phyloP scores from a whole-genome alignment of 2,113 vertebrate genomes.

The Nyctereutes procyonoides region DNA sequence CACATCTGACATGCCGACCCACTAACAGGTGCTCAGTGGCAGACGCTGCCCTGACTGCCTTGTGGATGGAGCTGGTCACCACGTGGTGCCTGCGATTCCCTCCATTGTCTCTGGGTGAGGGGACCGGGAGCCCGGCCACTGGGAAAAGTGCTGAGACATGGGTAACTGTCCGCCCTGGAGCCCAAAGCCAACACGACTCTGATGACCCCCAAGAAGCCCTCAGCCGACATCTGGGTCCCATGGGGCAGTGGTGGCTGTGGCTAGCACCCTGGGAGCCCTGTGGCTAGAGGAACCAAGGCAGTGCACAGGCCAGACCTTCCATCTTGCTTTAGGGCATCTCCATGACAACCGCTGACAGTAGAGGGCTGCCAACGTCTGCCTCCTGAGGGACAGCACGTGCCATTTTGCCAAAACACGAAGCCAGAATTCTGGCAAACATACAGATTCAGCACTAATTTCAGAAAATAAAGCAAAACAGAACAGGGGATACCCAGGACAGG shows the following conservation, averaged over 20 bases:
- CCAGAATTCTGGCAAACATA: background rate
- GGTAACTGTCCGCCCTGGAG: background rate
- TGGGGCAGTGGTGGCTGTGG: rapidly evolving
- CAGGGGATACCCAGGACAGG: background rate
- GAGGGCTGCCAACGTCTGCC: background rate
- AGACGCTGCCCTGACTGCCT: background rate
- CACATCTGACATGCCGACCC: background rate
- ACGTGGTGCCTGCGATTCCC: background rate
- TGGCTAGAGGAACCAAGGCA: rapidly evolving
- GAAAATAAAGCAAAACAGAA: background rate
- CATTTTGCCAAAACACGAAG: background rate
- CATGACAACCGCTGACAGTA: rapidly evolving
- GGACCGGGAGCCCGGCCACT: rapidly evolving
- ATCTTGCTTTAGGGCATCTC: background rate
- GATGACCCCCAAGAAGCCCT: too few species aligned
- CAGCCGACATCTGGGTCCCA: background rate
- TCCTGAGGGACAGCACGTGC: background rate
- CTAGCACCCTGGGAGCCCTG: rapidly evolving
- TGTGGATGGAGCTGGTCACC: rapidly evolving
- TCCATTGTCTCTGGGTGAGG: background rate
- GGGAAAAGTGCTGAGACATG: background rate
- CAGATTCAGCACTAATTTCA: background rate
- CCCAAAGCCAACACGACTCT: background rate
- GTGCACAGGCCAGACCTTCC: background rate
- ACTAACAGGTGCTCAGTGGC: background rate